Percentiles rank a stretch among this genome's conserved stretches.
phyloP scores from a whole-genome alignment of 2,888 invertebrate genomes.

The Cyclophora albipunctata region DNA sequence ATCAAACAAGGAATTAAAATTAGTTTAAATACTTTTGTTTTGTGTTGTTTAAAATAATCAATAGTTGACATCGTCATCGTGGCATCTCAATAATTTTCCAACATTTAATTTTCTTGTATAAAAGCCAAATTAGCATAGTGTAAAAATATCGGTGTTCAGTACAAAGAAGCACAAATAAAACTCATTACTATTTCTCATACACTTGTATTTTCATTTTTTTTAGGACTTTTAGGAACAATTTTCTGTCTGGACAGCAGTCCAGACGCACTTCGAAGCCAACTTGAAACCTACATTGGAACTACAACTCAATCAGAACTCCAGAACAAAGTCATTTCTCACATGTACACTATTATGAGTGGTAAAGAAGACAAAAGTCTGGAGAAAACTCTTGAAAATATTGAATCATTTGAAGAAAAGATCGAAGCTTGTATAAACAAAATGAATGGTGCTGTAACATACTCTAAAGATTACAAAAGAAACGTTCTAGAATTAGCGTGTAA shows the following conservation, averaged over 20 bases:
- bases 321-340: constrained; percentile 27
- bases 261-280: constrained; percentile 30
- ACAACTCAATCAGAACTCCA: constrained; percentile 27
- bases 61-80: no score
- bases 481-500: constrained; percentile 29
- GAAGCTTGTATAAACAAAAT: constrained; percentile 22
- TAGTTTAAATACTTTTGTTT: no score
- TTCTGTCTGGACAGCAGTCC: constrained; percentile 47
- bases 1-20: no score
- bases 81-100: no score
- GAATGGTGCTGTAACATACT: constrained; percentile 20
- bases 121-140: no score
- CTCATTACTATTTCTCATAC: no score
- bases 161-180: no score
- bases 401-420: constrained; percentile 28
- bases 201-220: constrained; percentile 15
- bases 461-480: constrained; percentile 28
- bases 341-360: constrained; percentile 27
- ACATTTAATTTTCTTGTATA: no score
- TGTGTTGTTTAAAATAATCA: no score
- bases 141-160: no score
- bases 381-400: constrained; percentile 17
- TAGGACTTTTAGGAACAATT: constrained; percentile 39
- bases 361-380: constrained; percentile 13
- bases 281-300: constrained; percentile 32